Evolutionary conservation across 2,797 vertebrate species (phyloP).

Genomic region (Aulostomus chinensis): DNA sequence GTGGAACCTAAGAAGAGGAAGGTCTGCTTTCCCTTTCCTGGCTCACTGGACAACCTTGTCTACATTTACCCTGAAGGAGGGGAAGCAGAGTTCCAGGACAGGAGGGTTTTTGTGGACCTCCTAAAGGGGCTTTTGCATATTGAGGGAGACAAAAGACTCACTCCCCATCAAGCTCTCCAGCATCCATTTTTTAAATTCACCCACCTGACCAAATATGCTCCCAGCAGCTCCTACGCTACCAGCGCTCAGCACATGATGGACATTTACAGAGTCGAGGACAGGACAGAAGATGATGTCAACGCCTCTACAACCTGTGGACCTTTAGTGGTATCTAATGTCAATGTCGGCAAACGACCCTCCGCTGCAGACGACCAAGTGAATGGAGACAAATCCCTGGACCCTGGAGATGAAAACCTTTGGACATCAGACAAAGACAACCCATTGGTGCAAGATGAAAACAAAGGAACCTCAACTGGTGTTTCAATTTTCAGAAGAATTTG

Average conservation of each 20-base stretch:
- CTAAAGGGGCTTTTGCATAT: conserved; percentile 19
- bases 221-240: not conserved
- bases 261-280: too few relatives aligned
- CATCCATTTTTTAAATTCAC: conserved; percentile 8
- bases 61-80: not conserved
- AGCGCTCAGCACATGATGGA: not conserved
- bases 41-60: conserved; percentile 17
- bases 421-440: too few relatives aligned
- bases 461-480: too few relatives aligned
- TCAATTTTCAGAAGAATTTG: too few relatives aligned
- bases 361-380: too few relatives aligned
- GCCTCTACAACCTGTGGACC: too few relatives aligned
- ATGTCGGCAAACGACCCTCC: too few relatives aligned
- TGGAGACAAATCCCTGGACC: too few relatives aligned
- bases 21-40: not conserved
- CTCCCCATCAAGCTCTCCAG: conserved; percentile 9
- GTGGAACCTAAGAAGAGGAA: not conserved
- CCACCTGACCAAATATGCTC: not conserved
- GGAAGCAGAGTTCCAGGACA: conserved; percentile 7
- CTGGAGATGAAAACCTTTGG: too few relatives aligned
- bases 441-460: too few relatives aligned
- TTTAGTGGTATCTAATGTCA: too few relatives aligned
- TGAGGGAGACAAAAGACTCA: conserved; percentile 10
- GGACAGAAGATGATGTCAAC: too few relatives aligned
- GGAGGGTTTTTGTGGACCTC: conserved; percentile 21